Percentiles rank a stretch among this genome's conserved stretches.
Evolutionary conservation across 2,888 invertebrate genomes (phyloP).

Genomic region (Minunthozetes semirufus): DNA sequence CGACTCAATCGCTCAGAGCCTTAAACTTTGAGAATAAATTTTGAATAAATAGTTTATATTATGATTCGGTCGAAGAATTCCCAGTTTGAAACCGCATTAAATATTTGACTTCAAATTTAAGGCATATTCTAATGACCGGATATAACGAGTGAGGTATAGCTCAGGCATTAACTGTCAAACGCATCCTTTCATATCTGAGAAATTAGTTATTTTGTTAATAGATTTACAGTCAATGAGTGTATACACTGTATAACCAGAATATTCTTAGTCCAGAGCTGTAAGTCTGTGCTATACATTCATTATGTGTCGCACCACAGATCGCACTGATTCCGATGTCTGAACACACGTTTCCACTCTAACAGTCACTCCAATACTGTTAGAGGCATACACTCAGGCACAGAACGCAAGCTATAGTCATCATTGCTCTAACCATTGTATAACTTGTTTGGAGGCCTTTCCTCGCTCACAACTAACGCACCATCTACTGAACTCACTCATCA

Average conservation of each 20-base stretch:
- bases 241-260: neutral
- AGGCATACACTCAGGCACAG: neutral
- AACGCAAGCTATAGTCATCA: neutral
- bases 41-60: neutral
- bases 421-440: neutral
- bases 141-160: neutral
- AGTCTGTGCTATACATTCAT: neutral
- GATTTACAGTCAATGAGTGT: neutral
- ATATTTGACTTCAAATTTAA: neutral
- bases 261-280: neutral
- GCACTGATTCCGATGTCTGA: neutral
- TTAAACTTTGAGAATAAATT: neutral
- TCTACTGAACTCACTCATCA: neutral
- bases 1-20: no score
- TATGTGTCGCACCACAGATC: neutral
- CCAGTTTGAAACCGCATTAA: neutral
- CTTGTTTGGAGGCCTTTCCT: neutral
- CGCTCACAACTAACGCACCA: neutral
- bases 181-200: neutral
- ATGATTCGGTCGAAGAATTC: neutral
- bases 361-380: neutral
- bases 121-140: constrained; percentile 9
- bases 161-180: neutral
- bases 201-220: neutral
- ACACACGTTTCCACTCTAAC: constrained; percentile 1